Evolutionary conservation across 2,113 vertebrate species (phyloP).

Genomic region (Manacus vitellinus): DNA sequence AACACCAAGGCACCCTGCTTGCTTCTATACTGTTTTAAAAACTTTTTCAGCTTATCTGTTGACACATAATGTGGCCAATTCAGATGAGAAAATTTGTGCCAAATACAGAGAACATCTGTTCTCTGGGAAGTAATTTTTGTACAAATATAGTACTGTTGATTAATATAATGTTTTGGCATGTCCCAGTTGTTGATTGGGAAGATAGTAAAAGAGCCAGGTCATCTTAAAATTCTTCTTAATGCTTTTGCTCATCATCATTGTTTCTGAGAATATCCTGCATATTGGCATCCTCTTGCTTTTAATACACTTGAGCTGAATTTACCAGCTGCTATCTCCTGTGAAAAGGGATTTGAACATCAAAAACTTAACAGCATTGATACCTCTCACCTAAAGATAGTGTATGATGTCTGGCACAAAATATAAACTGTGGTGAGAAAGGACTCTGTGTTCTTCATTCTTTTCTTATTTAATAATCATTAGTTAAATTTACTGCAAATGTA

Average conservation of each 20-base stretch:
- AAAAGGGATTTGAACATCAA: background rate
- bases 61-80: background rate
- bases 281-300: background rate
- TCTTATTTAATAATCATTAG: background rate
- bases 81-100: background rate
- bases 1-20: background rate
- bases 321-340: background rate
- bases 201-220: background rate
- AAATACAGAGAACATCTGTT: conserved; percentile 40
- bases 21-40: background rate
- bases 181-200: background rate
- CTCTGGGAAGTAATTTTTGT: conserved; percentile 10
- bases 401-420: background rate
- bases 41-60: background rate
- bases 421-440: background rate
- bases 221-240: background rate
- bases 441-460: background rate
- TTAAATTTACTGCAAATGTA: background rate
- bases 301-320: background rate
- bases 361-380: background rate
- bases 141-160: conserved; percentile 37
- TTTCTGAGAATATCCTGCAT: background rate
- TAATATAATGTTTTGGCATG: background rate
- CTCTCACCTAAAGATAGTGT: background rate
- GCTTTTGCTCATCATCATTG: background rate